These are phyloP conservation scores for Merluccius polli DNA, from an alignment of 2,797 vertebrate species.

Conservation along the genomic window DNA sequence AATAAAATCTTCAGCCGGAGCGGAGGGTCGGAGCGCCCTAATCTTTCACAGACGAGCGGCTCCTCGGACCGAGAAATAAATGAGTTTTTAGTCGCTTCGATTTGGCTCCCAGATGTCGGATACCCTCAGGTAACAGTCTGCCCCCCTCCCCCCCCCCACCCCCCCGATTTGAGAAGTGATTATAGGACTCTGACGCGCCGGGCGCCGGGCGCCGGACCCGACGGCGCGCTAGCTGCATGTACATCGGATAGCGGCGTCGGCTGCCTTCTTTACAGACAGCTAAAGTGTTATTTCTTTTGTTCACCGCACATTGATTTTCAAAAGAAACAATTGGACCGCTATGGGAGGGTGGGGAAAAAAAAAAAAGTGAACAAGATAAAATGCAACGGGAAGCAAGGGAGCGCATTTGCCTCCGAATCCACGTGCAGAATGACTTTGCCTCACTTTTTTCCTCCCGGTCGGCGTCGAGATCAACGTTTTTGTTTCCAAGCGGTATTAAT, in stretches of 20 bases:
- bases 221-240: neutral
- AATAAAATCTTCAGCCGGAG: neutral
- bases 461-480: neutral
- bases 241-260: neutral
- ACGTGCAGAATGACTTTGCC: neutral
- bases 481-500: neutral
- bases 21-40: constrained; percentile 15
- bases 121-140: neutral
- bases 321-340: neutral
- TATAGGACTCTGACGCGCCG: neutral
- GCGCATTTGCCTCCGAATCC: neutral
- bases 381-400: neutral
- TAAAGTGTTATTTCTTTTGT: neutral
- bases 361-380: neutral
- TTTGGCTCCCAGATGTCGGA: constrained; percentile 16
- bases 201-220: neutral
- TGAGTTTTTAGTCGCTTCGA: constrained; percentile 38
- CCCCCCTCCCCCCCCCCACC: neutral
- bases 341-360: neutral
- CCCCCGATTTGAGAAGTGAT: constrained; percentile 4
- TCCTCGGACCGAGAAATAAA: constrained; percentile 25
- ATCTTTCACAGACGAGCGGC: constrained; percentile 16
- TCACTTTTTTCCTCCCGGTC: neutral
- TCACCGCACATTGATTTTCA: neutral
- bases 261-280: neutral